Evolutionary conservation across 2,797 vertebrate genomes (phyloP), one percentile per base, ranked within the genome.

Genomic region (Artibeus lituratus): DNA sequence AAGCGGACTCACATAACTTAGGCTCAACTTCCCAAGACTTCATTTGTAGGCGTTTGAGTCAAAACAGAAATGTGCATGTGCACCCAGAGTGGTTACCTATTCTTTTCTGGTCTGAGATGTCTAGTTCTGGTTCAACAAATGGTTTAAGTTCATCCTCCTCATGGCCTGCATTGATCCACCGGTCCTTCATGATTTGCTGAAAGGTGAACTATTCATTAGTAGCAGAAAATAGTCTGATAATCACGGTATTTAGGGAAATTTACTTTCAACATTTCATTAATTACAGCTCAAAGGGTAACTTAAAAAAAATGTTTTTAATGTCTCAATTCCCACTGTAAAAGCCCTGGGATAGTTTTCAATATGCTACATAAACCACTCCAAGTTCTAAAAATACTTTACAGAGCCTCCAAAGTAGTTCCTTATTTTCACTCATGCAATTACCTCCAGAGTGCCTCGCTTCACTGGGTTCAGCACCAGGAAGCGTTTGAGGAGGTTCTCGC

Each of bases 151-250:
- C 99, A 32, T 99, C 99, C 47, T 99, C 99, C 47, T 99, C 99
- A 26, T 99, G 99, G 53, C 99, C 99, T 47, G 99, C 99, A 37
- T 99, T 99, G 98, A 99, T 99, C 99, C 99, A 99, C 90, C 99
- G 99, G 98, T 99, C 99, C 98, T 99, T 99, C 99, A 99, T 99
- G 93, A 99, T 99, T 99, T 99, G 99, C 99, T 99, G 84, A 16
- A 92, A 97, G 89, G 73, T 16, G 77, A 93, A 70, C 19, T 84
- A 1, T 84, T 80, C 39, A 10, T 98, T 96, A 98, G 83, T 22
- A 90, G 16, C 70, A 93, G 57, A 35, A 94, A 95, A 94, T 0
- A 2, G 86, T 22, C 32, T 59, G 51, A 83, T 67, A 77, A 72
- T 39, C 29, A 53, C n/a, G 87, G 19, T 76, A 73, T 24, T 76